A percentile compares a stretch with the other conserved stretches of the same genome.
Evolutionary conservation across 2,888 invertebrate species (phyloP).

Genomic region (Caenorhabditis virilis): DNA sequence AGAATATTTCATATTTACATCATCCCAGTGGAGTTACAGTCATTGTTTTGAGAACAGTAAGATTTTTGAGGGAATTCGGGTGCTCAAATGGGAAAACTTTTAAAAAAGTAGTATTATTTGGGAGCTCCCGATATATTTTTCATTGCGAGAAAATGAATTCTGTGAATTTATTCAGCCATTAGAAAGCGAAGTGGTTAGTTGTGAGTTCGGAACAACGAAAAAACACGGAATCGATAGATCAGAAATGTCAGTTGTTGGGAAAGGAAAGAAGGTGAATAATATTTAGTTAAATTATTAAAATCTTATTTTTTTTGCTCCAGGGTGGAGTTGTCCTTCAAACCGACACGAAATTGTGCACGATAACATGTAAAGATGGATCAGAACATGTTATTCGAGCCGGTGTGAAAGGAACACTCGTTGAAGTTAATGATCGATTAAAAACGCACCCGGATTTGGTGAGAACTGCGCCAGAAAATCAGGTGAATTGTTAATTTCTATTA

Average conservation of each 20-base stretch:
- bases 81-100: no score
- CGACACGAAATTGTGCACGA: constrained; percentile 49
- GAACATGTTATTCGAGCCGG: constrained; percentile 48
- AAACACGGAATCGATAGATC: constrained; percentile 45
- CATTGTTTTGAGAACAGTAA: constrained; percentile 37
- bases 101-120: no score
- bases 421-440: constrained; percentile 52
- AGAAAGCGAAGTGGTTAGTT: constrained; percentile 39
- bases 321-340: constrained; percentile 50
- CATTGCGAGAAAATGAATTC: background rate
- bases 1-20: constrained; percentile 49
- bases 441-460: constrained; percentile 47
- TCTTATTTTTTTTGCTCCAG: no score
- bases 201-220: constrained; percentile 47
- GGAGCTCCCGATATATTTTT: no score
- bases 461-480: constrained; percentile 53
- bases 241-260: constrained; percentile 44
- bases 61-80: background rate
- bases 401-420: constrained; percentile 45
- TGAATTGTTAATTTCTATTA: constrained; percentile 1
- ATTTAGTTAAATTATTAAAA: background rate
- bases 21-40: constrained; percentile 58
- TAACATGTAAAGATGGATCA: constrained; percentile 44
- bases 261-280: constrained; percentile 44
- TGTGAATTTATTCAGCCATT: constrained; percentile 33